Conservation (phyloP, 2,888 invertebrate genomes). For the Hydropsyche betteni region DNA sequence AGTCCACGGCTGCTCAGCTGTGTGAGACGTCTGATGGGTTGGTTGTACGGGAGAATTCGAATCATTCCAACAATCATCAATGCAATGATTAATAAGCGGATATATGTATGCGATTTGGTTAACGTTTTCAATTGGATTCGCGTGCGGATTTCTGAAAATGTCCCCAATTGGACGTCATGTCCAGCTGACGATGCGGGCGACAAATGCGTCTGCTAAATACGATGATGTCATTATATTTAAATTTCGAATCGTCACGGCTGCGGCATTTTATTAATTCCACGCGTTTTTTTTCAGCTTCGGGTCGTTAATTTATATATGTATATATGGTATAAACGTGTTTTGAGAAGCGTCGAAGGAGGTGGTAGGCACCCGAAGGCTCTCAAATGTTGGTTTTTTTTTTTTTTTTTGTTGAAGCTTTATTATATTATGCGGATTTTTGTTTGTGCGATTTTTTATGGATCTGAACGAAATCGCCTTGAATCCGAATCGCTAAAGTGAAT, state of each 20-base stretch:
- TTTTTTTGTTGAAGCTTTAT: neutral
- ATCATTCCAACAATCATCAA: too few species aligned
- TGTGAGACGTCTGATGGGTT: slow-evolving; percentile 7
- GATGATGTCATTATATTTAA: slow-evolving; percentile 20
- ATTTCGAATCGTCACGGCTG: slow-evolving; percentile 5
- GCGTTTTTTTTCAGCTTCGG: too few species aligned
- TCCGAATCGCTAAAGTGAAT: too few species aligned
- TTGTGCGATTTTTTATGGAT: too few species aligned
- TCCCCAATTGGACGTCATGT: neutral
- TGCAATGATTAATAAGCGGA: too few species aligned
- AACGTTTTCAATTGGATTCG: neutral
- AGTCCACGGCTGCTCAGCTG: slow-evolving; percentile 39
- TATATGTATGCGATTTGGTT: too few species aligned
- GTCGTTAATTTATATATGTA: too few species aligned
- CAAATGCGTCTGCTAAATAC: slow-evolving; percentile 1
- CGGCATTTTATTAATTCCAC: slow-evolving; percentile 4
- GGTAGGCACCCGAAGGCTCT: neutral
- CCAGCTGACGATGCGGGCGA: slow-evolving; percentile 13
- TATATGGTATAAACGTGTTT: neutral
- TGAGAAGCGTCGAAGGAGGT: neutral
- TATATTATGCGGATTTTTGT: neutral
- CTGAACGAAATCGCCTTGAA: too few species aligned
- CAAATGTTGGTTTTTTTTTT: neutral
- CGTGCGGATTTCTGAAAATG: neutral
- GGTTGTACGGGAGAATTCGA: too few species aligned